Evolutionary conservation across 1,140 invertebrate species (phyloP).

Genomic region (Eueides isabella): DNA sequence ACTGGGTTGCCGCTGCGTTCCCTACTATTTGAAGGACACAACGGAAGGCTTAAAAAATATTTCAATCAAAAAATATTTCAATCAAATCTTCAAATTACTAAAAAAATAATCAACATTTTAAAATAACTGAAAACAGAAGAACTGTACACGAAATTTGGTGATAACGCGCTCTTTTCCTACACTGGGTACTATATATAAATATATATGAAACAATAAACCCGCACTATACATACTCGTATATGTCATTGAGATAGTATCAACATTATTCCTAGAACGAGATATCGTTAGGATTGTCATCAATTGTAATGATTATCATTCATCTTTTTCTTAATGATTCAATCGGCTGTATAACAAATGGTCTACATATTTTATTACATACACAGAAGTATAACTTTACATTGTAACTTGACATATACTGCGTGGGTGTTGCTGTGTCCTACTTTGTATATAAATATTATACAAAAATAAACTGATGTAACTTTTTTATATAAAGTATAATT

Average conservation of each 20-base stretch:
- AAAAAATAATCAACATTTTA: too few species aligned
- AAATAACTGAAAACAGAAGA: too few species aligned
- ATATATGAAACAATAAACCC: too few species aligned
- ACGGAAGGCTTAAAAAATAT: neutral
- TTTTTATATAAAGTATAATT: too few species aligned
- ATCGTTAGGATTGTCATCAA: conserved; percentile 13
- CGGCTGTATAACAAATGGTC: conserved; percentile 1
- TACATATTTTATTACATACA: conserved; percentile 3
- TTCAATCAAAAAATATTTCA: too few species aligned
- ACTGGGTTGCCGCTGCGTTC: neutral
- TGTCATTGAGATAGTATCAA: neutral
- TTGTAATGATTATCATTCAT: conserved; percentile 10
- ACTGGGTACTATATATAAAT: too few species aligned
- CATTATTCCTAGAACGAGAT: conserved; percentile 9
- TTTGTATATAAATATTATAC: neutral
- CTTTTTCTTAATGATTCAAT: conserved; percentile 7
- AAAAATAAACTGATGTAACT: too few species aligned
- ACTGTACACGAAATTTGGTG: too few species aligned
- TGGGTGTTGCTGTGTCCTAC: neutral
- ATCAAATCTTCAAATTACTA: too few species aligned
- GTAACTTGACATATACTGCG: neutral
- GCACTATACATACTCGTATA: too few species aligned
- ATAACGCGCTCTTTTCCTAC: too few species aligned
- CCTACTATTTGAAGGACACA: neutral
- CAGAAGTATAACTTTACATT: neutral